A percentile compares a stretch with the other conserved stretches of the same genome.
Evolutionary conservation across 2,797 vertebrate species (phyloP).

Genomic region (Glyptemys insculpta): DNA sequence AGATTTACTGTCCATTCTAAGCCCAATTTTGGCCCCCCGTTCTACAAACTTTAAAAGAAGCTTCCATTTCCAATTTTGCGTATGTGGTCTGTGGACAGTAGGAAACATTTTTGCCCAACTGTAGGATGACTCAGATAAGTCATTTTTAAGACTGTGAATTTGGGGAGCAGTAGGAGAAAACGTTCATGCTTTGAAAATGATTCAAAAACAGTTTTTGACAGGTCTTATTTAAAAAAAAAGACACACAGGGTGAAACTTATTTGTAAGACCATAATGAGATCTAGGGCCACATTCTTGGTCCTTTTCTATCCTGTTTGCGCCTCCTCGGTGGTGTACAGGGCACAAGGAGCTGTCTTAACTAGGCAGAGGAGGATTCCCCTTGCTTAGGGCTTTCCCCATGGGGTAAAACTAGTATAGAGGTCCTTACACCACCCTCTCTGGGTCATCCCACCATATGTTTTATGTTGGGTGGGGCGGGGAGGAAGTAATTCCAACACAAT

Average conservation of each 20-base stretch:
- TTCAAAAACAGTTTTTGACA: neutral
- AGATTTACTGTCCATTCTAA: neutral
- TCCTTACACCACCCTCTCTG: neutral
- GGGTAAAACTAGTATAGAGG: neutral
- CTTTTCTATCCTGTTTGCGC: accelerated
- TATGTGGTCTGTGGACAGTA: neutral
- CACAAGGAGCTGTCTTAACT: neutral
- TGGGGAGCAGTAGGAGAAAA: no score
- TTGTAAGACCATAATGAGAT: neutral
- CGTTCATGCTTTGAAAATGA: neutral
- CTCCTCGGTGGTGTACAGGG: neutral
- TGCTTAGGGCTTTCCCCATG: neutral
- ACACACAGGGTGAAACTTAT: neutral
- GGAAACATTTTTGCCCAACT: neutral
- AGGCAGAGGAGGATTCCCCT: neutral
- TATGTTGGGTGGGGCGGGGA: neutral
- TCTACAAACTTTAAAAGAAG: neutral
- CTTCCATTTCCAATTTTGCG: neutral
- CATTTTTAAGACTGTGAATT: neutral
- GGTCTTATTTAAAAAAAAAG: neutral
- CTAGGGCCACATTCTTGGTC: accelerated
- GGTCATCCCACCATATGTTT: neutral
- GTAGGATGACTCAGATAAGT: neutral
- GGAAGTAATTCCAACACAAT: neutral
- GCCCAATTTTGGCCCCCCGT: neutral